phyloP scores from a whole-genome alignment of 2,888 invertebrate species.

The Pristionchus exspectatus region DNA sequence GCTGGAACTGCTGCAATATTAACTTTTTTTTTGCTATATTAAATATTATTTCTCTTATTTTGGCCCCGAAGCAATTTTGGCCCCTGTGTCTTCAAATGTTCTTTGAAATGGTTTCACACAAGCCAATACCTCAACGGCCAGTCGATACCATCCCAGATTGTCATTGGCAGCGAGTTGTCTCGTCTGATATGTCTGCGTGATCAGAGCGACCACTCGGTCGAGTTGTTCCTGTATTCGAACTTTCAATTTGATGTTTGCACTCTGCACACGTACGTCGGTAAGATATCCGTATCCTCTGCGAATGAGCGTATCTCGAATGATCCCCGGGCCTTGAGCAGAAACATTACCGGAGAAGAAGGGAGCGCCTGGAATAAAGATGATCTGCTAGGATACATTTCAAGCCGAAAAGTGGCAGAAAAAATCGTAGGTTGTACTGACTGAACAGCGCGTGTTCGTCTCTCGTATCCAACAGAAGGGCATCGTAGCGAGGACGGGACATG shows the following conservation, averaged over 20 bases:
- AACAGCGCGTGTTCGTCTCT: conserved; percentile 24
- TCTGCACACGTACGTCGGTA: neutral
- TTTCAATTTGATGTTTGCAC: neutral
- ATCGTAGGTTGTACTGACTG: neutral
- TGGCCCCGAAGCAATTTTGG: too few relatives aligned
- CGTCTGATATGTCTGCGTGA: neutral
- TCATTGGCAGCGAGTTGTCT: neutral
- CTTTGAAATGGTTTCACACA: too few relatives aligned
- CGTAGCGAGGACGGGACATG: neutral
- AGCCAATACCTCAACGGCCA: neutral
- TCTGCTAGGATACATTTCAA: too few relatives aligned
- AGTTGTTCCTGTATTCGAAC: neutral
- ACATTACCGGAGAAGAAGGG: conserved; percentile 14
- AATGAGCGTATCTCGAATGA: neutral
- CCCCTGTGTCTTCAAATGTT: too few relatives aligned
- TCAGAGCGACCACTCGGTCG: neutral
- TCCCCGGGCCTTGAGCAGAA: neutral
- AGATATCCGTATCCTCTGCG: conserved; percentile 24
- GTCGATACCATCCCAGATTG: conserved; percentile 8
- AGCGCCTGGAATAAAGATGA: neutral
- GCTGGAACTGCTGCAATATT: conserved; percentile 17
- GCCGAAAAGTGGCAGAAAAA: too few relatives aligned
- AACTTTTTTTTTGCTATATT: too few relatives aligned
- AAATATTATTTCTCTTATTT: too few relatives aligned
- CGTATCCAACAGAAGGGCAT: neutral